A percentile compares a stretch with the other conserved stretches of the same genome.
Conservation (phyloP, 1,140 invertebrate genomes). For the Bathynomus jamesi region DNA sequence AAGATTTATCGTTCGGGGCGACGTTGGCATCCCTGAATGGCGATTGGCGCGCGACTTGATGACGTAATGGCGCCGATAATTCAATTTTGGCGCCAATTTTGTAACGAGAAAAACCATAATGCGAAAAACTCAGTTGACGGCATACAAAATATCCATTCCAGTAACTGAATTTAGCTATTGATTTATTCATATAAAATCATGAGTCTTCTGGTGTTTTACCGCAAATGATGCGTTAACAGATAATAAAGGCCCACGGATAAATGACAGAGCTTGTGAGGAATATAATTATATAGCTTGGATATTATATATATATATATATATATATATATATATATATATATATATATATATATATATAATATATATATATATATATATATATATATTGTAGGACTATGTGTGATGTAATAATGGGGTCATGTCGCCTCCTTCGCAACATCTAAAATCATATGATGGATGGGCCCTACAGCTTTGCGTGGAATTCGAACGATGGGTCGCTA, state of each 20-base stretch:
- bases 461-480: no score
- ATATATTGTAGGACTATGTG: no score
- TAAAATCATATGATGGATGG: no score
- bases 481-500: no score
- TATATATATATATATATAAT: background rate
- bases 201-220: background rate
- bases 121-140: background rate
- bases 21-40: background rate
- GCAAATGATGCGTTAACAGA: background rate
- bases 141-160: background rate
- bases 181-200: background rate
- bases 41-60: background rate
- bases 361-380: no score
- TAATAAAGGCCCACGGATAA: background rate
- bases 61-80: background rate
- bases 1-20: background rate
- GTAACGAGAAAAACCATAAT: constrained; percentile 1
- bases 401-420: no score
- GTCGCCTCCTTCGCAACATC: no score
- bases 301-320: background rate
- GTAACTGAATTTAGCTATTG: background rate
- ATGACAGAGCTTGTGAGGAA: background rate
- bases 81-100: background rate
- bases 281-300: no score
- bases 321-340: background rate